Base-by-base conservation (phyloP, 2,888 invertebrate species). In the Cataglyphis rosenhaueri region DNA sequence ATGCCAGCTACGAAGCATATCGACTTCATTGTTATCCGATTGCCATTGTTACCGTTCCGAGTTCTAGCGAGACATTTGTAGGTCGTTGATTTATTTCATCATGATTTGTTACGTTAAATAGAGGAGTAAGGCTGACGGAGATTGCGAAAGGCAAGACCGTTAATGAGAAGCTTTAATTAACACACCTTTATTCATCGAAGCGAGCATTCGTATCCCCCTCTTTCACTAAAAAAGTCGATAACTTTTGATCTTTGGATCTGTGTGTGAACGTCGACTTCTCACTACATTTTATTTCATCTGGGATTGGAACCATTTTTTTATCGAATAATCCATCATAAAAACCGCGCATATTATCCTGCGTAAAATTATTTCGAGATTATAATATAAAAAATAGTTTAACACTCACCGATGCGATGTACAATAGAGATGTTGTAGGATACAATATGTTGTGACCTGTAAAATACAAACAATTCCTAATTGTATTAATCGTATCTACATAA, bases 161-260 rank as follows among this genome's bases (percentile, higher is more conserved):
- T 89, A 89, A 89, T 88, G 88, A 90, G 90, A 89, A 85, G 84
- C 86, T 90, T 89, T 90, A 89, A 89, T 89, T 89, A 88, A 90
- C 86, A 82, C 84, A 86, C 83, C 87, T 87, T 84, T 81, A 68
- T 82, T 78, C 62, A 32, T 48, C 59, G 84, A 18, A 61, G 81
- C 81, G 65, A 52, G 81, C 59, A 83, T 89, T 83, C 79, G 57
- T 84, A 66, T n/a, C 44, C 10, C 15, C 8, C 21, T 44, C 8
- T 12, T 12, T 8, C 32, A 15, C 1, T 62, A 21, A 81, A 82
- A 82, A 83, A 64, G 81, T 81, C 82, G 55, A 83, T 73, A 76
- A 70, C 82, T 88, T 88, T 88, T 85, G 87, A 88, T 85, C 78
- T 74, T 44, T 64, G 21, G 12, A n/a, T 35, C 62, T 38, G 70